phyloP scores from a whole-genome alignment of 37 sponge, comb jelly and placozoan genomes.

The Axinella damicornis region DNA sequence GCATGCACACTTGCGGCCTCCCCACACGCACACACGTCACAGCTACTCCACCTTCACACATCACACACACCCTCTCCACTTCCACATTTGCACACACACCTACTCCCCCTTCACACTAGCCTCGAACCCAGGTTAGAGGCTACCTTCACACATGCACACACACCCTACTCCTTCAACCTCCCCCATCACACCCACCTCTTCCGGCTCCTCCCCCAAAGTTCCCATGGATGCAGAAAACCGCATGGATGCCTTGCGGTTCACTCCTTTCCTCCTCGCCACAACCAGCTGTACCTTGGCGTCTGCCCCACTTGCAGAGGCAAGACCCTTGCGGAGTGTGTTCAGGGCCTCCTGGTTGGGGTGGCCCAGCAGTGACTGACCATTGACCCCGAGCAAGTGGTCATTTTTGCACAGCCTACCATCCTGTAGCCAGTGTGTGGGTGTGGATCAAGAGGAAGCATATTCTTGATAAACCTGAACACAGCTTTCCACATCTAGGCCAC shows the following conservation, averaged over 20 bases:
- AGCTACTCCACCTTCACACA: too few relatives aligned
- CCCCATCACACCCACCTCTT: slow-evolving; percentile 15
- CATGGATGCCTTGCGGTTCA: not conserved
- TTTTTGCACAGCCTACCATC: slow-evolving; percentile 72
- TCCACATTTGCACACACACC: too few relatives aligned
- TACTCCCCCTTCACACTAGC: too few relatives aligned
- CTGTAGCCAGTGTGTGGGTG: slow-evolving; percentile 5
- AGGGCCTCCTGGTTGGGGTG: slow-evolving; percentile 74
- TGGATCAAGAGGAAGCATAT: too few relatives aligned
- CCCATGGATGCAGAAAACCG: slow-evolving; percentile 26
- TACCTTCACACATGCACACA: too few relatives aligned
- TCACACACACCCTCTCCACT: too few relatives aligned
- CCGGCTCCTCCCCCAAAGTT: slow-evolving; percentile 50
- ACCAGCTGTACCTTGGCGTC: slow-evolving; percentile 42
- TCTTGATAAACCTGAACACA: too few relatives aligned
- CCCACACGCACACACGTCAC: too few relatives aligned
- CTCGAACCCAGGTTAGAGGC: too few relatives aligned
- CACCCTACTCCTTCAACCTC: too few relatives aligned
- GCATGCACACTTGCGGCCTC: too few relatives aligned
- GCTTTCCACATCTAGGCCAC: not conserved
- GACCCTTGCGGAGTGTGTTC: slow-evolving; percentile 70
- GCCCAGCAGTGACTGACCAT: slow-evolving; percentile 56
- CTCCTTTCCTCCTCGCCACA: slow-evolving; percentile 35
- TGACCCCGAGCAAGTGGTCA: slow-evolving; percentile 82
- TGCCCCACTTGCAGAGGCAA: slow-evolving; percentile 20